Base-by-base conservation (phyloP, 1,140 invertebrate genomes). In the Drosophila ficusphila region DNA sequence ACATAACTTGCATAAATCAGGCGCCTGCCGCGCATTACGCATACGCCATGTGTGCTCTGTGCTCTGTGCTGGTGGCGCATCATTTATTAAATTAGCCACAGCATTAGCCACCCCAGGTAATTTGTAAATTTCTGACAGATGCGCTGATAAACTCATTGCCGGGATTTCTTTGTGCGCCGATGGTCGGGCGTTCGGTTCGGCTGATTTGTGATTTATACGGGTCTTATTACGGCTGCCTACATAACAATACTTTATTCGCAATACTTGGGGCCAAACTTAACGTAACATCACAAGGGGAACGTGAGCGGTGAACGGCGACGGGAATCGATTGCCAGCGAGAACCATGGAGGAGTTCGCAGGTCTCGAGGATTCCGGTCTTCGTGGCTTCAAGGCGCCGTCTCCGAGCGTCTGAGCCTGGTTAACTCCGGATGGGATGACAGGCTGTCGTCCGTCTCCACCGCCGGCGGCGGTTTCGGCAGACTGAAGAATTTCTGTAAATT, bases 401-500 rank as follows among this genome's bases (percentile, higher is more conserved):
- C 61, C 23, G 71, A 57, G 60, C 81, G 83, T 69, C 69, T 89
- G 58, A 89, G 85, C 56, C 74, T 82, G 61, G 82, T 44, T 60
- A 85, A 36, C 83, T 88, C 82, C 52, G 82, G 64, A 75, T 85
- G 36, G 9, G 58, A 47, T 18, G 58, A 14, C 74, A 67, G 54
- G 12, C 33, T 58, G 52, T 51, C 53, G 44, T 64, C 68, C 34
- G 73, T 69, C 16, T 48, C 68, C 27, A 16, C 18, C 16, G 82
- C 82, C 64, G 33, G 42, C 49, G 88, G 85, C 67, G 74, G 60
- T 67, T 90, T 91, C 42, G 90, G 90, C 76, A 91, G 74, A 76
- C 90, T 91, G 71, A 89, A 91, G 89, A 91, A 91, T 91, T 91
- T 91, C 90, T 91, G 74, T 76, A 85, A 90, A 83, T 85, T 79